phyloP scores from a whole-genome alignment of 2,888 invertebrate genomes.

The Erebia palarica region DNA sequence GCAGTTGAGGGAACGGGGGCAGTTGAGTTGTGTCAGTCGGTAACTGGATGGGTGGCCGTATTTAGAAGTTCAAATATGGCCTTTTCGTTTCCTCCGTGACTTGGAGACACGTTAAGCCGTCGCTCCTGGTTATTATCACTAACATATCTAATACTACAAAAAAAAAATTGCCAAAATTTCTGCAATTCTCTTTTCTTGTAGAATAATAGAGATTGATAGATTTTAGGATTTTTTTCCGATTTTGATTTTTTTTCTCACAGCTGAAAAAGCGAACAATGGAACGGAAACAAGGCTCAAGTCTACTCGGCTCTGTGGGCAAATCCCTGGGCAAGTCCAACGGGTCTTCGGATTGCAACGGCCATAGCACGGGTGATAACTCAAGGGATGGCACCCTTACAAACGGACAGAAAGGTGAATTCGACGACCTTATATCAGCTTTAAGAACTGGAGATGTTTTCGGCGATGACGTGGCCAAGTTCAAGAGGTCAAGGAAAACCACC shows the following conservation, averaged over 20 bases:
- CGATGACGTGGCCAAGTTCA: conserved; percentile 96
- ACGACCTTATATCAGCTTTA: conserved; percentile 96
- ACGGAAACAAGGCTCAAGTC: conserved; percentile 91
- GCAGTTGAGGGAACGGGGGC: no score
- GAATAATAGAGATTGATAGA: no score
- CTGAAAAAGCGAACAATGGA: conserved; percentile 94
- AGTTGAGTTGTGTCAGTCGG: no score
- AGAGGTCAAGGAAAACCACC: conserved; percentile 73
- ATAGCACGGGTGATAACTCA: conserved; percentile 60
- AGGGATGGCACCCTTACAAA: conserved; percentile 66
- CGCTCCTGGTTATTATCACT: no score
- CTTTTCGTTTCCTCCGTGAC: no score
- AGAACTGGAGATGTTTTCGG: conserved; percentile 97
- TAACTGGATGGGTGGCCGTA: no score
- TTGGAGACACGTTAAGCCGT: no score
- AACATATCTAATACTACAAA: no score
- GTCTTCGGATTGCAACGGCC: conserved; percentile 81
- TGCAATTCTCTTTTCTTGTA: no score
- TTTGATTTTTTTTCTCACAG: conserved; percentile 59
- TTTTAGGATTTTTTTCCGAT: no score
- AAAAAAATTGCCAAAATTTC: no score
- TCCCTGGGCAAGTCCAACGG: conserved; percentile 84
- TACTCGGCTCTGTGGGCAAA: conserved; percentile 88
- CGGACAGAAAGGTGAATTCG: conserved; percentile 93
- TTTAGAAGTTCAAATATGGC: no score